Base-by-base conservation (phyloP, 2,797 vertebrate genomes). In the Poeciliopsis turneri region DNA sequence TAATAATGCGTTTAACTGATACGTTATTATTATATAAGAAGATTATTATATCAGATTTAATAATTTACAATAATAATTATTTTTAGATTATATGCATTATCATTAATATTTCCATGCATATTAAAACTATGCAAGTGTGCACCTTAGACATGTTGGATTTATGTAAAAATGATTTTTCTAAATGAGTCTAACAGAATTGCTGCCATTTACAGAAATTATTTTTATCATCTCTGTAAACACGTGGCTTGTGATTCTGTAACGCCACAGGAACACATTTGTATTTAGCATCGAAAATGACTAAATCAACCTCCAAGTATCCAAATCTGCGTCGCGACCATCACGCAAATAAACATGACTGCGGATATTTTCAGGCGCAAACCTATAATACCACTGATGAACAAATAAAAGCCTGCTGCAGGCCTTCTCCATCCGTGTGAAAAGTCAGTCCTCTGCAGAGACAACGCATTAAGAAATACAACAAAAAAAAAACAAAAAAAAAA, bases 381-480 rank as follows among this genome's bases (percentile, higher is more conserved):
- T 20, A 7, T 28, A 4, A 7, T 28, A 4, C 13, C 18, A 51
- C 57, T 69, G 73, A 59, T 79, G 39, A 39, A 46, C 0, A 47
- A 78, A 85, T 61, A 49, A 76, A 83, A 83, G 39, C 76, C 77
- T 87, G 74, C 69, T 75, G 1, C 39, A 2, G 90, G 89, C 91
- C 88, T 90, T 57, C 1, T 45, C 0, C 51, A 28, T 76, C 45
- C 82, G 69, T 45, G 83, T 84, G 82, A 80, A 87, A 80, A 83
- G 20, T 72, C 28, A 57, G 74, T 49, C 76, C 78, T 87, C 18
- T 78, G 84, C 81, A 80, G 76, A 82, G 75, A 5, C 30, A 64
- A 47, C 28, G 43, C 84, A 68, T 81, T 61, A 49, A 66, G 45
- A 23, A 30, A 47, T 9, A 30, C 74, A 36, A 13, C 53, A 49